Evolutionary conservation across 2,797 vertebrate genomes (phyloP).

Genomic region (Leucoraja ocellata): DNA sequence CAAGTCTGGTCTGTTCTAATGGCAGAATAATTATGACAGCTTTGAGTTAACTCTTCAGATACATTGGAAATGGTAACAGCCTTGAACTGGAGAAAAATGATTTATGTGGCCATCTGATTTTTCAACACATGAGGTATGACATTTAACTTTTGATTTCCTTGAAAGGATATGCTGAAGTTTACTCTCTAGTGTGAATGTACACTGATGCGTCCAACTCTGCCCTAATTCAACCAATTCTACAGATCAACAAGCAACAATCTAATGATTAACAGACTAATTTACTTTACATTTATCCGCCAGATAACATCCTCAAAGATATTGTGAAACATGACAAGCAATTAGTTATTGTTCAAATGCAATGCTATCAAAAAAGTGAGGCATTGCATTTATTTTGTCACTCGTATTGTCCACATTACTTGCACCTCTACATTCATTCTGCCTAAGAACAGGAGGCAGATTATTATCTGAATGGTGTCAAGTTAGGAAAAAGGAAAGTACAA

Average conservation of each 20-base stretch:
- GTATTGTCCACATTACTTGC: not conserved
- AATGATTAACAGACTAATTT: not conserved
- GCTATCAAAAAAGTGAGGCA: not conserved
- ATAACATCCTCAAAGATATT: not conserved
- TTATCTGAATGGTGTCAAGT: no score
- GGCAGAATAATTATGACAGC: no score
- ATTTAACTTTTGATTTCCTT: not conserved
- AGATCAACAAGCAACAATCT: not conserved
- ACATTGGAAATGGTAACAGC: not conserved
- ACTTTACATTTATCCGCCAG: not conserved
- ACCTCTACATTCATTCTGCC: not conserved
- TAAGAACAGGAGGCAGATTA: no score
- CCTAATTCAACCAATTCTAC: not conserved
- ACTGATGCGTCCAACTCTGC: not conserved
- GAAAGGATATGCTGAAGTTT: no score
- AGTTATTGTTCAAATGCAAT: not conserved
- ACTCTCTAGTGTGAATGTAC: not conserved
- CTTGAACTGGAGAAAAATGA: not conserved
- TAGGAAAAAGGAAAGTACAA: no score
- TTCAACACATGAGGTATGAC: not conserved
- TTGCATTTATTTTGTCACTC: not conserved
- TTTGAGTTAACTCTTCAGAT: not conserved
- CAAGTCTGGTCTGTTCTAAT: no score
- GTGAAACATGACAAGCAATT: not conserved
- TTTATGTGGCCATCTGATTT: not conserved